Evolutionary conservation across 2,888 invertebrate genomes (phyloP).

Genomic region (Ptilodon capucinus): DNA sequence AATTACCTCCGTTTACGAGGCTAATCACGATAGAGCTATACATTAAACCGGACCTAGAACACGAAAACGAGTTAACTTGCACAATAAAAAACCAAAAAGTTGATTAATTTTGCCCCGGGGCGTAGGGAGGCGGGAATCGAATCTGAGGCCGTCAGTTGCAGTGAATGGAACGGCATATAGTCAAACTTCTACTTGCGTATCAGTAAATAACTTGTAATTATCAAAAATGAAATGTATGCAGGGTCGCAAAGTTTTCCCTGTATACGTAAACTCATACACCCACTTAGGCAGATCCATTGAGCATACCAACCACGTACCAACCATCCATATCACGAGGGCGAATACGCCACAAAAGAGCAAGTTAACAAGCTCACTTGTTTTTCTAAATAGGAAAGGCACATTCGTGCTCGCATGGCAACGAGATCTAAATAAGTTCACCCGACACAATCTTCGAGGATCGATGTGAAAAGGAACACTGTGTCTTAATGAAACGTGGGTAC

Average conservation of each 20-base stretch:
- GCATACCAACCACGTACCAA: neutral
- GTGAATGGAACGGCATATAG: no score
- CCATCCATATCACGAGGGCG: neutral
- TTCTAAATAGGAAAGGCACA: constrained; percentile 38
- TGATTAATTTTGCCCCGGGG: no score
- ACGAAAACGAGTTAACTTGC: no score
- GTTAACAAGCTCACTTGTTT: constrained; percentile 35
- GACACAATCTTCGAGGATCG: constrained; percentile 3
- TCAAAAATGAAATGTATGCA: no score
- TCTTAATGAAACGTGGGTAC: constrained; percentile 3
- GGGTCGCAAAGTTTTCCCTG: no score
- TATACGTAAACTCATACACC: neutral
- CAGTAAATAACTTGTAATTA: no score
- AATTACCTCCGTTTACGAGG: neutral
- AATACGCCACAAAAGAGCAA: constrained; percentile 5
- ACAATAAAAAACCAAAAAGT: no score
- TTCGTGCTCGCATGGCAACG: constrained; percentile 37
- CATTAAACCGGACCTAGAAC: no score
- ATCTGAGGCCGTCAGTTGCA: no score
- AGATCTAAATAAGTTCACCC: constrained; percentile 29
- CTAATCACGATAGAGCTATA: neutral
- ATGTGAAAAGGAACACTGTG: constrained; percentile 19
- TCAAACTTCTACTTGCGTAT: no score
- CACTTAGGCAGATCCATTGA: neutral
- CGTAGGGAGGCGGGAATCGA: no score